Evolutionary conservation across 2,113 vertebrate species (phyloP).

Genomic region (Muntiacus muntjak): DNA sequence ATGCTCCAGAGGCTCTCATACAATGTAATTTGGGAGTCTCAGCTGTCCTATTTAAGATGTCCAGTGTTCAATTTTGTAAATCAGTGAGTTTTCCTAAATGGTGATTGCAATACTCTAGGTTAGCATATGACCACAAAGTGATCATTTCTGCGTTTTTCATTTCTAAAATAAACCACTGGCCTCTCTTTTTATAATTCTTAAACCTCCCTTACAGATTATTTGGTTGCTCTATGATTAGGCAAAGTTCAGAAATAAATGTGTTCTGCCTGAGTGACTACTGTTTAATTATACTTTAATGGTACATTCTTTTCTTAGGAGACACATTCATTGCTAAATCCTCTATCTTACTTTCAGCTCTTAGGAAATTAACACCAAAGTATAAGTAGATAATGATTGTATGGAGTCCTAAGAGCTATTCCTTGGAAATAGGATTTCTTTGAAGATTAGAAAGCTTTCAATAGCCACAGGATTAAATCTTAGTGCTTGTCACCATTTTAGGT

Average conservation of each 20-base stretch:
- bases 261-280: not conserved
- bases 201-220: not conserved
- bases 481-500: not conserved
- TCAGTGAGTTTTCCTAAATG: constrained; percentile 38
- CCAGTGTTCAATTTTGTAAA: constrained; percentile 17
- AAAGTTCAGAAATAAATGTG: not conserved
- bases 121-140: not conserved
- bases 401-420: not conserved
- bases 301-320: not conserved
- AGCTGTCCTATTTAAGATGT: constrained; percentile 21
- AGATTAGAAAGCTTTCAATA: not conserved
- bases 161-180: not conserved
- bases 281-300: not conserved
- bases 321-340: not conserved
- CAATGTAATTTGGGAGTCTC: constrained; percentile 33
- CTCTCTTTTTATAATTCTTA: not conserved
- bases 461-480: not conserved
- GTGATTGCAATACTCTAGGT: not conserved
- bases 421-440: not conserved
- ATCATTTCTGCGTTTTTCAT: not conserved
- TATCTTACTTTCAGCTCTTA: not conserved
- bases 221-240: not conserved
- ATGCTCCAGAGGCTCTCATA: not conserved
- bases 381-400: not conserved
- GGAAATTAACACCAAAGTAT: not conserved